Conservation (phyloP, 2,888 invertebrate species). For the Conistra vaccinii region DNA sequence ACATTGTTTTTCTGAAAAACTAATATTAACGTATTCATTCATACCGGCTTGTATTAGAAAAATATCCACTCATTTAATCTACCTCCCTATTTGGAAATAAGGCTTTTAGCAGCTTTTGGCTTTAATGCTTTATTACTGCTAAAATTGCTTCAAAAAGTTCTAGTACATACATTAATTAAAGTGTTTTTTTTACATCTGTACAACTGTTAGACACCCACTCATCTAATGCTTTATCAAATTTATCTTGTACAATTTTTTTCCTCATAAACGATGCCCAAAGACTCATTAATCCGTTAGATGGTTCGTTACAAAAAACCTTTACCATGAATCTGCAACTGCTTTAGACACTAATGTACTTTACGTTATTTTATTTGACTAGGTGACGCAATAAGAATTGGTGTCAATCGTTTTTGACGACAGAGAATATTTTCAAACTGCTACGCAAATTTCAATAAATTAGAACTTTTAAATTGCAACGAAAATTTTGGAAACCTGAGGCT, state of each 20-base stretch:
- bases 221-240: slow-evolving; percentile 31
- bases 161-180: slow-evolving; percentile 8
- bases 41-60: not conserved
- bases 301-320: slow-evolving; percentile 53
- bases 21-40: not conserved
- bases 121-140: slow-evolving; percentile 30
- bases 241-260: slow-evolving; percentile 53
- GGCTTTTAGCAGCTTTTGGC: not conserved
- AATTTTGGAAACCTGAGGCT: not conserved
- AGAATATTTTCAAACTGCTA: not conserved
- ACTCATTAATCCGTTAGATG: slow-evolving; percentile 60
- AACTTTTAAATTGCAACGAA: not conserved
- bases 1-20: not conserved
- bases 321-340: slow-evolving; percentile 15
- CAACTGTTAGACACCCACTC: slow-evolving; percentile 28
- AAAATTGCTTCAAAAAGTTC: slow-evolving; percentile 13
- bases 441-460: slow-evolving; percentile 1
- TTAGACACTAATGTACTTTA: slow-evolving; percentile 20
- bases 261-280: slow-evolving; percentile 40
- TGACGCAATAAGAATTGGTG: slow-evolving; percentile 14
- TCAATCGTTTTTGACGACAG: not conserved
- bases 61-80: slow-evolving; percentile 4
- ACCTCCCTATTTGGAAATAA: slow-evolving; percentile 1
- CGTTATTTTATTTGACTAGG: slow-evolving; percentile 21
- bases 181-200: slow-evolving; percentile 5